A percentile compares a stretch with the other conserved stretches of the same genome.
Evolutionary conservation across 2,888 invertebrate species (phyloP).

Genomic region (Osmoderma eremita): DNA sequence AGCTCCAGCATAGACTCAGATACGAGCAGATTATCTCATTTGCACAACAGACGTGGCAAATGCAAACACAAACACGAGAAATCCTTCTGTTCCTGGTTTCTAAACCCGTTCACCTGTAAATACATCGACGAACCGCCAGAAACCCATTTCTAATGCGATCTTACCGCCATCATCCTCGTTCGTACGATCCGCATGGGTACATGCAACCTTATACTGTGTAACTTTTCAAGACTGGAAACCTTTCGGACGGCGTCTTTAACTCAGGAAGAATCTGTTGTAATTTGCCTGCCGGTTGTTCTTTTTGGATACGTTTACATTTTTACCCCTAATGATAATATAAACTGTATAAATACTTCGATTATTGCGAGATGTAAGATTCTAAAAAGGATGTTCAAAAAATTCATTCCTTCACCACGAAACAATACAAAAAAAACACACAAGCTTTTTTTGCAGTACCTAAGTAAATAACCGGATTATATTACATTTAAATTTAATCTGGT

Average conservation of each 20-base stretch:
- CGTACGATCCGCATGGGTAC: not conserved
- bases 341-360: constrained; percentile 13
- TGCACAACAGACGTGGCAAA: constrained; percentile 65
- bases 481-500: too few species aligned
- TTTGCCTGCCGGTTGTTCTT: constrained; percentile 30
- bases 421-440: too few species aligned
- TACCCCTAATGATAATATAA: not conserved
- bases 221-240: constrained; percentile 37
- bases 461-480: too few species aligned
- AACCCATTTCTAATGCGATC: constrained; percentile 60
- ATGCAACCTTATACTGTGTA: constrained; percentile 8
- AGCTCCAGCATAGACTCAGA: constrained; percentile 87
- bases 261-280: constrained; percentile 51
- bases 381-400: constrained; percentile 18
- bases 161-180: constrained; percentile 7
- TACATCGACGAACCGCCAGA: constrained; percentile 72
- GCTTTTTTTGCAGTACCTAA: too few species aligned
- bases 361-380: constrained; percentile 23
- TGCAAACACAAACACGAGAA: constrained; percentile 76
- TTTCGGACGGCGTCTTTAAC: constrained; percentile 43
- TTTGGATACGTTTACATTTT: constrained; percentile 15
- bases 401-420: not conserved
- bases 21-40: constrained; percentile 65
- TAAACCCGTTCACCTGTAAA: constrained; percentile 81
- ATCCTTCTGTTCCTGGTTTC: constrained; percentile 79